Percentiles rank a stretch among this genome's conserved stretches.
Evolutionary conservation across 2,113 vertebrate genomes (phyloP).

Genomic region (Myiagra hebetior): DNA sequence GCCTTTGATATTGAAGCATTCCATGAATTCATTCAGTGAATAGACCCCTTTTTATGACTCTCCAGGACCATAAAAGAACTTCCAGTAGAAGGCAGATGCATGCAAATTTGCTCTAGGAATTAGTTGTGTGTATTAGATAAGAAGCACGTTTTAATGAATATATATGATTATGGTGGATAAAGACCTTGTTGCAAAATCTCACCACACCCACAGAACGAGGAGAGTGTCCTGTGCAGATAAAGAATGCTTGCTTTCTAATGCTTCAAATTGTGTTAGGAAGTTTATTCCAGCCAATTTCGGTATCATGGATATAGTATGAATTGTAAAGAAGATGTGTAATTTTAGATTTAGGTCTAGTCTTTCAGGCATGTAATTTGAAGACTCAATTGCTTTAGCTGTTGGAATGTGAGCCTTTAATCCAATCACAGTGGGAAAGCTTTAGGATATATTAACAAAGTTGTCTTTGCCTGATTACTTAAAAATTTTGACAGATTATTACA

Average conservation of each 20-base stretch:
- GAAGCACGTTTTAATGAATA: background rate
- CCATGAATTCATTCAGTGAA: background rate
- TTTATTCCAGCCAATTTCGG: background rate
- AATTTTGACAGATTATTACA: background rate
- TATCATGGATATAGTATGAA: background rate
- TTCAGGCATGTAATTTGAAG: background rate
- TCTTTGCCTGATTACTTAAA: background rate
- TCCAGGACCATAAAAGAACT: background rate
- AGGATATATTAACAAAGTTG: background rate
- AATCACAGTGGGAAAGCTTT: background rate
- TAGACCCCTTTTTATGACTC: background rate
- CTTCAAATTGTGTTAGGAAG: background rate
- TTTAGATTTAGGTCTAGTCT: background rate
- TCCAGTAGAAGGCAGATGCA: background rate
- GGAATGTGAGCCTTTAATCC: background rate
- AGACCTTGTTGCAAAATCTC: background rate
- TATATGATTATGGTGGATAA: background rate
- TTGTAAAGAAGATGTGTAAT: background rate
- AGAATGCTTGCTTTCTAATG: background rate
- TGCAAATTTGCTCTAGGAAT: background rate
- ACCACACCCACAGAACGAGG: background rate
- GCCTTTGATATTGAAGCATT: fast-evolving
- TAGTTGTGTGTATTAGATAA: background rate
- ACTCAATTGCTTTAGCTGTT: background rate
- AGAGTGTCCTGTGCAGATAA: background rate